phyloP scores from a whole-genome alignment of 2,797 vertebrate genomes.

The Protosalanx chinensis region DNA sequence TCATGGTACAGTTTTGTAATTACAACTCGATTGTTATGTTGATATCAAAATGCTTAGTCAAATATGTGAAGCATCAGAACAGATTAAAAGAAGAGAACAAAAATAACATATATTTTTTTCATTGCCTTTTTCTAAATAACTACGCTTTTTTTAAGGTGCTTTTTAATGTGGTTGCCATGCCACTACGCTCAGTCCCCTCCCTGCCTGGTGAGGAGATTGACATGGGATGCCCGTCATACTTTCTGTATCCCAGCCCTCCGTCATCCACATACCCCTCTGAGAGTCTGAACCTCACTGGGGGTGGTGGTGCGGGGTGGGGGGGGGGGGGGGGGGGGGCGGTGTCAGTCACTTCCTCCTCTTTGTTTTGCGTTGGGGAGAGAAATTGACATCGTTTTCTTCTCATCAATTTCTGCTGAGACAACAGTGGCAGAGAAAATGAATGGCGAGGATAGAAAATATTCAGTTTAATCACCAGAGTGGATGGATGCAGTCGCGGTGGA shows the following conservation, averaged over 20 bases:
- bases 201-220: constrained; percentile 43
- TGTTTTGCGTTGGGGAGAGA: constrained; percentile 13
- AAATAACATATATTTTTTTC: constrained; percentile 40
- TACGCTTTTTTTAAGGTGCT: constrained; percentile 68
- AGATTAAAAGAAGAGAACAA: constrained; percentile 25
- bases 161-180: constrained; percentile 73
- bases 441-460: constrained; percentile 22
- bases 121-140: constrained; percentile 66
- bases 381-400: constrained; percentile 28
- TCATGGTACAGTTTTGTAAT: constrained; percentile 35
- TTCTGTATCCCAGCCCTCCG: constrained; percentile 39
- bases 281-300: constrained; percentile 40
- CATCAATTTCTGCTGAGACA: constrained; percentile 50
- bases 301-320: no score
- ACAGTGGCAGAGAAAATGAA: constrained; percentile 39
- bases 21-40: constrained; percentile 60
- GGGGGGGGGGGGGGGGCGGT: no score
- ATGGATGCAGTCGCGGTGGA: constrained; percentile 22
- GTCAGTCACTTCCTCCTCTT: constrained; percentile 45
- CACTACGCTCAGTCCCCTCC: constrained; percentile 67
- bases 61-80: constrained; percentile 43
- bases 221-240: constrained; percentile 54
- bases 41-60: constrained; percentile 31
- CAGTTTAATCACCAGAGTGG: constrained; percentile 3
- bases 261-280: constrained; percentile 14